A percentile compares a stretch with the other conserved stretches of the same genome.
These are phyloP conservation scores for Dendrolimus kikuchii DNA, from an alignment of 1,140 invertebrate species.

Conservation along the genomic window DNA sequence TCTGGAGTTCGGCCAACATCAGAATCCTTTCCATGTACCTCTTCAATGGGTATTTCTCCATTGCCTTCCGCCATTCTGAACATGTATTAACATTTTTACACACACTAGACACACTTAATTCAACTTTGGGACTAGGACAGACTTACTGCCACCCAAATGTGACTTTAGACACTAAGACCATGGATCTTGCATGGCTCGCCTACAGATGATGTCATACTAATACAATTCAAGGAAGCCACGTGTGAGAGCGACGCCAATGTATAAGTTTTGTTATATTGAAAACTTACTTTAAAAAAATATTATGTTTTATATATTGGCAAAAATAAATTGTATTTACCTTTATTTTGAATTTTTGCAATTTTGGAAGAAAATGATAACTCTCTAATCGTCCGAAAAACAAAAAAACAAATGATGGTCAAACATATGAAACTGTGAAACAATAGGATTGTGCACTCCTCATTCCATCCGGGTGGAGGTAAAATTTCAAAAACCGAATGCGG, in stretches of 20 bases:
- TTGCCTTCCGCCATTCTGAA: conserved; percentile 90
- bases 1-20: conserved; percentile 87
- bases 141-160: conserved; percentile 22
- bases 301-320: conserved; percentile 13
- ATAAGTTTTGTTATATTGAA: conserved; percentile 26
- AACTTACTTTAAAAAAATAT: conserved; percentile 19
- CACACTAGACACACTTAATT: conserved; percentile 45
- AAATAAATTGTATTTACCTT: conserved; percentile 61
- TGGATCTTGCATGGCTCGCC: conserved; percentile 33
- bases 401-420: conserved; percentile 72
- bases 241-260: conserved; percentile 37
- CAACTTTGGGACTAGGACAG: conserved; percentile 16
- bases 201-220: conserved; percentile 60
- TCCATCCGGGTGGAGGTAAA: conserved; percentile 63
- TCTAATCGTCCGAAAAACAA: conserved; percentile 71
- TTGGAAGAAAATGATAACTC: conserved; percentile 68
- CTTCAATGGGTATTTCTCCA: conserved; percentile 89
- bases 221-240: conserved; percentile 52
- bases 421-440: conserved; percentile 70
- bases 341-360: conserved; percentile 71
- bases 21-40: conserved; percentile 81
- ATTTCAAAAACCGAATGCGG: conserved; percentile 67
- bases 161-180: conserved; percentile 19
- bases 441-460: conserved; percentile 67
- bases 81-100: conserved; percentile 68